Percentiles rank a stretch among this genome's conserved stretches.
Evolutionary conservation across 2,797 vertebrate species (phyloP).

Genomic region (Sciurus vulgaris): DNA sequence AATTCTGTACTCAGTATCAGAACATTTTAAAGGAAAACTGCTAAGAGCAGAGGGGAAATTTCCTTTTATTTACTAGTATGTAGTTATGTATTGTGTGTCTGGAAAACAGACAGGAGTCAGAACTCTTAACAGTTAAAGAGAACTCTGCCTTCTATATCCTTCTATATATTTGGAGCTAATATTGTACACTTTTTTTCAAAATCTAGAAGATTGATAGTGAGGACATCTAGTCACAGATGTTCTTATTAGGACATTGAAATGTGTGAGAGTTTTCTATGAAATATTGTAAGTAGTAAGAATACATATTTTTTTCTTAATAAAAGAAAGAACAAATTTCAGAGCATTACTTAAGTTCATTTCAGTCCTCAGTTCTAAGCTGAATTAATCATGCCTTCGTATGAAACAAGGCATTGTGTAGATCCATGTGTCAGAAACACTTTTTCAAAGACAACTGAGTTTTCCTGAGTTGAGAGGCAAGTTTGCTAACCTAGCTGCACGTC

Average conservation of each 20-base stretch:
- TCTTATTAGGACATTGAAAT: conserved; percentile 15
- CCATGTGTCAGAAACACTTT: neutral
- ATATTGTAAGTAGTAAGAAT: conserved; percentile 23
- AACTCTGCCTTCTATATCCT: neutral
- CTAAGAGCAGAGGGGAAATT: neutral
- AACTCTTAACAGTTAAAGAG: conserved; percentile 13
- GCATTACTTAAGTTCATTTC: neutral
- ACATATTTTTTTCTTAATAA: neutral
- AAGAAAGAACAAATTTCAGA: neutral
- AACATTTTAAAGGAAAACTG: conserved; percentile 14
- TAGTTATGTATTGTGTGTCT: neutral
- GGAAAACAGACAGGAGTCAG: neutral
- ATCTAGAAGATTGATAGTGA: neutral
- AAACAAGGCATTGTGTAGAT: neutral
- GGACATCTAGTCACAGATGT: neutral
- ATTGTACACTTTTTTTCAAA: neutral
- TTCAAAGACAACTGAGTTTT: neutral
- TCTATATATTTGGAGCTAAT: neutral
- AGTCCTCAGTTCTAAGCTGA: neutral
- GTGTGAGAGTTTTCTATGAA: neutral
- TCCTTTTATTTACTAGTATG: neutral
- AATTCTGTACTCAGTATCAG: neutral
- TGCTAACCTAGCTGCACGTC: neutral
- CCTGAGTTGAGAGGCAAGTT: neutral
- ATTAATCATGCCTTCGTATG: neutral